phyloP scores from a whole-genome alignment of 2,113 vertebrate species.

The Tupaia tana region DNA sequence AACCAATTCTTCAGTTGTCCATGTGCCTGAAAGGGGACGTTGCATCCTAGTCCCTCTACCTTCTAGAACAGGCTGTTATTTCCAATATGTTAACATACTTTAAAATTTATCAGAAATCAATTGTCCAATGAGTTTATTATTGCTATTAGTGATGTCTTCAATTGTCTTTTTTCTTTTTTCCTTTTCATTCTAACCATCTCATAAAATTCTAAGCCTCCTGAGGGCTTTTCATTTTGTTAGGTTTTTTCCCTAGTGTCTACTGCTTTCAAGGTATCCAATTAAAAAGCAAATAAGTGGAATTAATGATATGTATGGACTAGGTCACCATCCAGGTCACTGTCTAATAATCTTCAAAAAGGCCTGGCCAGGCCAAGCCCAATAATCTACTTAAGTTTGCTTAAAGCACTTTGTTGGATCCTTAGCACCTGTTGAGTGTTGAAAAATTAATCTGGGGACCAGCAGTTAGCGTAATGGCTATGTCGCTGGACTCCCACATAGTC shows the following conservation, averaged over 20 bases:
- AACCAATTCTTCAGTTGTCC: background rate
- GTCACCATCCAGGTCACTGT: slow-evolving; percentile 50
- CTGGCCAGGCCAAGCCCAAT: background rate
- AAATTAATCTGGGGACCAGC: background rate
- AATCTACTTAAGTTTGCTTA: slow-evolving; percentile 60
- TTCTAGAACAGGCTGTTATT: background rate
- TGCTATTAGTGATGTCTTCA: slow-evolving; percentile 35
- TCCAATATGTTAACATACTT: background rate
- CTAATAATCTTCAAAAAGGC: slow-evolving; percentile 60
- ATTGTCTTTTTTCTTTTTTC: background rate
- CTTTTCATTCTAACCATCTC: background rate
- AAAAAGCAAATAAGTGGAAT: slow-evolving; percentile 59
- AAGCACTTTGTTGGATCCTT: slow-evolving; percentile 45
- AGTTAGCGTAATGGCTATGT: no score
- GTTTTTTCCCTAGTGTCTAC: background rate
- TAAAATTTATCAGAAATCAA: slow-evolving; percentile 15
- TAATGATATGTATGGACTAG: slow-evolving; percentile 25
- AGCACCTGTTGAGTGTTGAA: slow-evolving; percentile 33
- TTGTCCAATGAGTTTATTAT: slow-evolving; percentile 14
- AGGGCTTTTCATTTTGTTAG: slow-evolving; percentile 4
- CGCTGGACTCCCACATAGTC: no score
- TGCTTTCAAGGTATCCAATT: slow-evolving; percentile 56
- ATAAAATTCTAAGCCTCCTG: slow-evolving; percentile 16
- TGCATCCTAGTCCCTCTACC: background rate
- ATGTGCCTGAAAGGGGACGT: background rate